These are phyloP conservation scores for Metopia argyrocephala DNA, from an alignment of 2,888 invertebrate genomes.

Conservation along the genomic window DNA sequence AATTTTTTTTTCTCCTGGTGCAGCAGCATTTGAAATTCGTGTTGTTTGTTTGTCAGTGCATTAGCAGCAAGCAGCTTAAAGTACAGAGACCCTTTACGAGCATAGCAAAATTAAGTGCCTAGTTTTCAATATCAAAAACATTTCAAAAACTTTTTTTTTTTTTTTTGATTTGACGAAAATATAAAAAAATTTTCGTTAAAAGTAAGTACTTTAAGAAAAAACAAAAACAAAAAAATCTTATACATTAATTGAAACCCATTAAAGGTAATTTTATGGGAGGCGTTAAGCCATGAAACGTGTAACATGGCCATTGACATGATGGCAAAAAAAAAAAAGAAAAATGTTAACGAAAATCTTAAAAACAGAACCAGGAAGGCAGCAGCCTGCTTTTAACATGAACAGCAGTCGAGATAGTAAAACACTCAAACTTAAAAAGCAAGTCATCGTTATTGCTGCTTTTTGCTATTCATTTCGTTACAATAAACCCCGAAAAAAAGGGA, in stretches of 20 bases:
- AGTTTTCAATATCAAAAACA: slow-evolving; percentile 67
- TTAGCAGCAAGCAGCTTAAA: slow-evolving; percentile 20
- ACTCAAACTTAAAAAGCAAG: slow-evolving; percentile 60
- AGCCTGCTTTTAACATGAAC: slow-evolving; percentile 49
- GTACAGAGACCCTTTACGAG: slow-evolving; percentile 40
- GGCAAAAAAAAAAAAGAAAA: slow-evolving; percentile 22
- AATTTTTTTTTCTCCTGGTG: slow-evolving; percentile 45
- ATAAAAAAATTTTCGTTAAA: neutral
- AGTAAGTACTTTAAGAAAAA: slow-evolving; percentile 10
- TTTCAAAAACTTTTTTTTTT: slow-evolving; percentile 67
- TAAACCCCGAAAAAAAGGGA: slow-evolving; percentile 45
- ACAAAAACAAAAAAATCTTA: slow-evolving; percentile 65
- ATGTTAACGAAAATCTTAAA: neutral
- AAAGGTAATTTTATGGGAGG: slow-evolving; percentile 79
- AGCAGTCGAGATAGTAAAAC: slow-evolving; percentile 64
- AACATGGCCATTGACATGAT: slow-evolving; percentile 73
- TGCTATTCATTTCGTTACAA: slow-evolving; percentile 22
- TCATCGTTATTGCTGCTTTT: slow-evolving; percentile 44
- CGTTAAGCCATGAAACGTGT: slow-evolving; percentile 78
- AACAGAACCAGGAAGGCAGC: slow-evolving; percentile 56
- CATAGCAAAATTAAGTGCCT: slow-evolving; percentile 58
- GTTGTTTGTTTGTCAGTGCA: slow-evolving; percentile 44
- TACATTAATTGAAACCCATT: slow-evolving; percentile 79
- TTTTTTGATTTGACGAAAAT: slow-evolving; percentile 3
- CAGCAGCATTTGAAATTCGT: slow-evolving; percentile 48